Evolutionary conservation across 2,888 invertebrate genomes (phyloP).

Genomic region (Drosophila peninsularis): DNA sequence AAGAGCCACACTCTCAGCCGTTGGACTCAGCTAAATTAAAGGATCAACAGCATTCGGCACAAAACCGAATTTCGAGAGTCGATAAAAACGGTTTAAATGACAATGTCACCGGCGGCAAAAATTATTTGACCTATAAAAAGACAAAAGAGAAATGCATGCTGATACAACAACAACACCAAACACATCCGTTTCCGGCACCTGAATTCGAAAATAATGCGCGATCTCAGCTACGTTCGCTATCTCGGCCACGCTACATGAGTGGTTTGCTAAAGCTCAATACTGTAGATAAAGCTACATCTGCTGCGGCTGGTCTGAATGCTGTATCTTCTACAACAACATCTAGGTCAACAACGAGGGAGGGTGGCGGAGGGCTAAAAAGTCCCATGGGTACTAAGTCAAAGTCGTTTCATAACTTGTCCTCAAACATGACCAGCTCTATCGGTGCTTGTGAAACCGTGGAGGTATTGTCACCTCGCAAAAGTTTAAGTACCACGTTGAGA

Average conservation of each 20-base stretch:
- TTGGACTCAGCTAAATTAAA: background rate
- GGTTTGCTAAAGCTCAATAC: conserved; percentile 81
- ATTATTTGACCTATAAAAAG: conserved; percentile 82
- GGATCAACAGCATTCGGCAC: conserved; percentile 32
- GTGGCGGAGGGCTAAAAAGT: conserved; percentile 77
- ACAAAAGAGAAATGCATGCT: conserved; percentile 76
- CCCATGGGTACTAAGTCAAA: conserved; percentile 85
- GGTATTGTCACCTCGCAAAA: conserved; percentile 40
- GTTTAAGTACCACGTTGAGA: conserved; percentile 60
- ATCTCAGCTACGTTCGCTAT: conserved; percentile 79
- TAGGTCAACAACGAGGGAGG: conserved; percentile 17
- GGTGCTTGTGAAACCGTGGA: conserved; percentile 17
- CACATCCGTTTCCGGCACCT: background rate
- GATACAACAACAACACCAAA: conserved; percentile 37
- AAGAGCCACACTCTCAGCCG: conserved; percentile 28
- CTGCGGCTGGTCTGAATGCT: conserved; percentile 74
- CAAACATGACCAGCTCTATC: conserved; percentile 62
- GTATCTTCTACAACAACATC: conserved; percentile 28
- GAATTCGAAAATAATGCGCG: conserved; percentile 13
- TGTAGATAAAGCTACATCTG: conserved; percentile 82
- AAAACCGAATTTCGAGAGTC: conserved; percentile 75
- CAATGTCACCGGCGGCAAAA: conserved; percentile 46
- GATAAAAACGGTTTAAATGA: conserved; percentile 59
- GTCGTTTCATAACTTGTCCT: conserved; percentile 84
- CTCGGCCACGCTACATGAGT: conserved; percentile 82